phyloP scores from a whole-genome alignment of 2,113 vertebrate species.

The Hemibagrus wyckioides region DNA sequence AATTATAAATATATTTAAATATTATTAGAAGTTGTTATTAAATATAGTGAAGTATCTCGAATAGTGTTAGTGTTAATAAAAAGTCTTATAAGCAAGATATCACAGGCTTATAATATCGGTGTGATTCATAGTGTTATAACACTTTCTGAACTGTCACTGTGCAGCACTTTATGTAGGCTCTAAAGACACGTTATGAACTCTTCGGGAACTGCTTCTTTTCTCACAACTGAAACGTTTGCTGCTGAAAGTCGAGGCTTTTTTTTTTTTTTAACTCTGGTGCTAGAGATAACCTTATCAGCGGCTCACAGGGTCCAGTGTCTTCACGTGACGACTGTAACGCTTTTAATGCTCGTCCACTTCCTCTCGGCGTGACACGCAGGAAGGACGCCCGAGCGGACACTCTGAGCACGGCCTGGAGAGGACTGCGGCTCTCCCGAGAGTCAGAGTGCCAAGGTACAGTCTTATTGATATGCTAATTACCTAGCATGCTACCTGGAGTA shows the following conservation, averaged over 20 bases:
- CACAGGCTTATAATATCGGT: neutral
- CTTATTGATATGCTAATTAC: neutral
- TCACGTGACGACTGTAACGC: neutral
- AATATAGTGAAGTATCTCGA: no score
- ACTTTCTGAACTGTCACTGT: neutral
- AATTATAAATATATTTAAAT: neutral
- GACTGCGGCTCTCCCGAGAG: neutral
- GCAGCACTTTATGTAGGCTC: neutral
- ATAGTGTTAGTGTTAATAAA: neutral
- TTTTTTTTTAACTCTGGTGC: neutral
- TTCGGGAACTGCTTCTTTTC: neutral
- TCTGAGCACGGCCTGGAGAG: neutral
- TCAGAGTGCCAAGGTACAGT: neutral
- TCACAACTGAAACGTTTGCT: neutral
- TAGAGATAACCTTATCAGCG: conserved; percentile 13
- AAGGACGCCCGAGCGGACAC: neutral
- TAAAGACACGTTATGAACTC: neutral
- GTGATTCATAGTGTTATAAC: neutral
- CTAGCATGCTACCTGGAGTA: neutral
- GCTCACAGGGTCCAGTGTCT: neutral
- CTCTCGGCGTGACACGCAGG: neutral
- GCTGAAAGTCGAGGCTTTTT: neutral
- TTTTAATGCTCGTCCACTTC: neutral
- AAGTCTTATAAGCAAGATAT: neutral
- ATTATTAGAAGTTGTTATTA: no score